Conservation (phyloP, 2,888 invertebrate species). For the Proisotoma minuta region DNA sequence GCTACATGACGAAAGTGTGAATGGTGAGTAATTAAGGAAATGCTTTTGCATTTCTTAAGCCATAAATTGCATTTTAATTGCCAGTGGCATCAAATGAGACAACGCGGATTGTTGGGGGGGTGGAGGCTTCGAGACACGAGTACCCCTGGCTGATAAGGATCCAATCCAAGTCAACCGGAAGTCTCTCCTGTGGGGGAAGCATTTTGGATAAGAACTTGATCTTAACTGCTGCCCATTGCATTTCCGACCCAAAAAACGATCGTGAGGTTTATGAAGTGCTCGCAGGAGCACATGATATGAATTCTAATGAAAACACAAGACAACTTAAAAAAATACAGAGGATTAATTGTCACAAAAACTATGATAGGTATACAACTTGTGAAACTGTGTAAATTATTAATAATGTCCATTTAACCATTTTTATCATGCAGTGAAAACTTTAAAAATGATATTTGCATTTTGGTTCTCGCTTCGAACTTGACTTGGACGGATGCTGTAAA, state of each 20-base stretch:
- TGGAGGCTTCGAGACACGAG: conserved; percentile 3
- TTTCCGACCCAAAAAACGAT: not conserved
- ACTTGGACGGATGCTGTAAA: not conserved
- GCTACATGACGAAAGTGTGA: too few relatives aligned
- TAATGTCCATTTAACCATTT: not conserved
- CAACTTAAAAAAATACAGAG: not conserved
- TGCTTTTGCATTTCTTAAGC: too few relatives aligned
- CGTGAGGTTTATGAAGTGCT: not conserved
- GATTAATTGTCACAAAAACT: conserved; percentile 7
- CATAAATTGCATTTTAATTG: too few relatives aligned
- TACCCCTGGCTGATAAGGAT: conserved; percentile 21
- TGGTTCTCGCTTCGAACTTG: conserved; percentile 3
- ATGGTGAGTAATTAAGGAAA: too few relatives aligned
- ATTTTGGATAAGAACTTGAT: conserved; percentile 13
- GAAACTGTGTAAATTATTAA: not conserved
- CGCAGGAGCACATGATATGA: conserved; percentile 16
- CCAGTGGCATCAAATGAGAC: too few relatives aligned
- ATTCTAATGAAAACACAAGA: not conserved
- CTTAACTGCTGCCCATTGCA: conserved; percentile 22
- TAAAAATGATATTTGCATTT: conserved; percentile 16
- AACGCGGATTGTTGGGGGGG: conserved; percentile 18
- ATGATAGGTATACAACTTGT: conserved; percentile 5
- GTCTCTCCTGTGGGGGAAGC: conserved; percentile 17
- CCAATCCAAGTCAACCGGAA: not conserved
- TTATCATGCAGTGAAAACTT: not conserved